phyloP scores from a whole-genome alignment of 1,140 invertebrate genomes.

The Amphibalanus amphitrite region DNA sequence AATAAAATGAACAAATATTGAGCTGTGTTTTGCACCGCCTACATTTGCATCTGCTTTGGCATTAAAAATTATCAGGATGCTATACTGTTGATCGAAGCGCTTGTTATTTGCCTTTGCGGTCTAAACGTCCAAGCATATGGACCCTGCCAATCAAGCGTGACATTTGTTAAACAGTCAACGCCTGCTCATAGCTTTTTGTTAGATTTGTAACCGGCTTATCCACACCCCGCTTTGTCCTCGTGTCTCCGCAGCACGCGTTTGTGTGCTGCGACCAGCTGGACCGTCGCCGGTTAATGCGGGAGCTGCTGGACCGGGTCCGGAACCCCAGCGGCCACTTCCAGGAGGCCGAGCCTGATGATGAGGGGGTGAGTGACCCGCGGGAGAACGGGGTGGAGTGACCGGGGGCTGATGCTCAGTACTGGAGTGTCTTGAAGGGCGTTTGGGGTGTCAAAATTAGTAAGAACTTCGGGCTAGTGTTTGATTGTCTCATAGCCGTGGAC shows the following conservation, averaged over 20 bases:
- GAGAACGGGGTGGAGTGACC: background rate
- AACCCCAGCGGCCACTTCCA: constrained; percentile 52
- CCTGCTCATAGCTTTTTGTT: no score
- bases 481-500: background rate
- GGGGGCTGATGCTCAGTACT: background rate
- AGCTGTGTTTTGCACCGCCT: no score
- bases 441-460: background rate
- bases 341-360: constrained; percentile 67
- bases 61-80: no score
- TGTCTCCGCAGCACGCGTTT: constrained; percentile 61
- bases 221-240: background rate
- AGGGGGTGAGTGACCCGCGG: constrained; percentile 43
- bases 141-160: no score
- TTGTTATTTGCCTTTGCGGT: no score
- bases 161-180: no score
- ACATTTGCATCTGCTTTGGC: no score
- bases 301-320: background rate
- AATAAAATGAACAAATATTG: no score
- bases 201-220: no score
- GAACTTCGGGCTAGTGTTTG: background rate
- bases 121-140: no score
- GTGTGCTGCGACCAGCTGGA: constrained; percentile 70
- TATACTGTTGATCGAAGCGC: no score
- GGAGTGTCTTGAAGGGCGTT: background rate
- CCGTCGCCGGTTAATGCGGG: constrained; percentile 25